Base-by-base conservation (phyloP, 2,113 vertebrate genomes). In the Bos javanicus region DNA sequence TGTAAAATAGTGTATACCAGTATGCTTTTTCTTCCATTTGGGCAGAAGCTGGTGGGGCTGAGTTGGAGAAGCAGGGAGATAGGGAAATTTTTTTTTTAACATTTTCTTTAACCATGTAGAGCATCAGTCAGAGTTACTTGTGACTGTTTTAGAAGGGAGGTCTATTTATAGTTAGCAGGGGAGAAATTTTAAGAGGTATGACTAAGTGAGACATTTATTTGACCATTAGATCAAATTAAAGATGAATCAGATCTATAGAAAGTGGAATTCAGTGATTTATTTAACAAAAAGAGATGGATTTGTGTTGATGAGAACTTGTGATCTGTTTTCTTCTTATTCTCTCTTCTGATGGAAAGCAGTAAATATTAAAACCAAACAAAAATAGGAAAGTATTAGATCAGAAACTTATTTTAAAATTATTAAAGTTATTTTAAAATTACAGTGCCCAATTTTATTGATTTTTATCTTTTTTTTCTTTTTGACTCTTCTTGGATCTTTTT, bases 401-500 rank as follows among this genome's bases (percentile, higher is more conserved):
- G 33, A 74, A 94, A 46, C 21, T 67, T 76, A 82, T 54, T 90
- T 87, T 74, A 60, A 78, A 46, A 87, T 93, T 95, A 92, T 71
- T 36, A 64, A 94, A 43, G 25, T 67, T 81, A 88, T 48, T 87
- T 87, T 74, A 60, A 78, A 43, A 87, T 94, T 96, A 88, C 92
- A 39, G 6, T 94, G 17, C 23, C 19, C 60, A 91, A 43, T 97
- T 57, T 98, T 97, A 67, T 94, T 96, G 78, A 13, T 21, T 48
- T 54, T 80, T 78, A 14, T 78, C 23, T 95, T 91, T 67, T 8
- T 9, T 93, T 93, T 48, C 48, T 39, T 71, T 67, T 54, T 74
- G 10, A 85, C 36, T 97, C 14, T 95, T 98, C 17, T 95, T 98
- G 93, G 57, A 83, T 62, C n/a, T 33, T 92, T 81, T 88, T 87